Evolutionary conservation across 2,888 invertebrate genomes (phyloP).

Genomic region (Ophioninae sp.): DNA sequence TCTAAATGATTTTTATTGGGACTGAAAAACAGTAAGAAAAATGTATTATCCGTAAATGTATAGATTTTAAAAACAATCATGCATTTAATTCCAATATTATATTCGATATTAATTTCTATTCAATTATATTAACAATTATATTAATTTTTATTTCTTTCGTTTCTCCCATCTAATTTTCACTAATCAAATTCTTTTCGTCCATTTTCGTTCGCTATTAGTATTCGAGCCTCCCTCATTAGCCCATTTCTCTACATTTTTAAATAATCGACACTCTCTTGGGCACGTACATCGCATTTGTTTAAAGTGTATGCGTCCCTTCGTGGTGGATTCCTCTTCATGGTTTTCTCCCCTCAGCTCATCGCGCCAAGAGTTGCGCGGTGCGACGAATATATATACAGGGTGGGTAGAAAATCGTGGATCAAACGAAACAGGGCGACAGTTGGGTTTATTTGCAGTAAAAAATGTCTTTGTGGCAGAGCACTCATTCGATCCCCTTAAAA

Average conservation of each 20-base stretch:
- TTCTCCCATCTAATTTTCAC: not conserved
- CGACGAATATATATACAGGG: constrained; percentile 21
- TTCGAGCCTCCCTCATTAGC: constrained; percentile 20
- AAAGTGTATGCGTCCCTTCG: not conserved
- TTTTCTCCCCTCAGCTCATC: not conserved
- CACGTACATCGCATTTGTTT: constrained; percentile 9
- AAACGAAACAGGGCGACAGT: too few relatives aligned
- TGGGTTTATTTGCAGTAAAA: too few relatives aligned
- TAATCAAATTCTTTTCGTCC: not conserved
- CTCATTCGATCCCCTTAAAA: too few relatives aligned
- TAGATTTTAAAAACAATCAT: too few relatives aligned
- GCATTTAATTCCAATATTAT: too few relatives aligned
- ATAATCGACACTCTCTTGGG: constrained; percentile 36
- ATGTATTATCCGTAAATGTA: too few relatives aligned
- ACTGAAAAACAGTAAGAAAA: not conserved
- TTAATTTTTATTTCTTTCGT: too few relatives aligned
- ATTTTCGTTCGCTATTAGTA: not conserved
- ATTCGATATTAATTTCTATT: too few relatives aligned
- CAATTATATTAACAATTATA: too few relatives aligned
- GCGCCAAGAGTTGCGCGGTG: constrained; percentile 31
- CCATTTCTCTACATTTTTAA: constrained; percentile 16
- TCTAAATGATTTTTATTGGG: too few relatives aligned
- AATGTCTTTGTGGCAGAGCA: too few relatives aligned
- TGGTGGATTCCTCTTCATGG: not conserved
- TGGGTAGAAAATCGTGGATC: too few relatives aligned